Base-by-base conservation (phyloP, 2,113 vertebrate genomes). In the Mesitornis unicolor region DNA sequence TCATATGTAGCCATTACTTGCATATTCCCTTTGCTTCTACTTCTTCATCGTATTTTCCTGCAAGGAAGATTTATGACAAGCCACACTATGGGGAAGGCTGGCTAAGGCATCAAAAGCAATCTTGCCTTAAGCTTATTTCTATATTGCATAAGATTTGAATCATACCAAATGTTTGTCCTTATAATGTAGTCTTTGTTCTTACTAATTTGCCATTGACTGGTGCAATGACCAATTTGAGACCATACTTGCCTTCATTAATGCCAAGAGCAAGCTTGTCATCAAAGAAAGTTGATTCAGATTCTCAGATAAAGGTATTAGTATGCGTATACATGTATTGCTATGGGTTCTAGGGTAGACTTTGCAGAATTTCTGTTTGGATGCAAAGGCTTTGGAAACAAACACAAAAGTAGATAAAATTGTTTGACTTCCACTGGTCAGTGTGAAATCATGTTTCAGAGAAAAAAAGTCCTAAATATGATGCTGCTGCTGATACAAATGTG, bases 141-240 rank as follows among this genome's bases (percentile, higher is more conserved):
- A 71, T 84, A 67, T 96, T 93, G 80, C 88, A 75, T 81, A 94
- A 97, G 85, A 84, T 68, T 84, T 96, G 76, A 87, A 70, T 92
- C n/a, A 64, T 70, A 71, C 82, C 79, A 88, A 91, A 78, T 90
- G 45, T 70, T 90, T 90, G 73, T 38, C 56, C 64, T 88, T 51
- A 92, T 74, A 96, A 96, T 93, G 71, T 31, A 68, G 73, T 24
- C 88, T 56, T 94, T 90, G 64, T 90, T 94, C 71, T 91, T 70
- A 51, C 43, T 50, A 77, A 95, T 60, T 5, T 79, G 53, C 89
- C 43, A 36, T 60, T 88, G 47, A n/a, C 57, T 76, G 29, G 19
- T 36, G 28, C 45, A 95, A 93, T 85, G 84, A 53, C 28, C 83
- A 84, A 1, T 54, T 33, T 81, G 64, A 28, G 83, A 56, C 15